These are phyloP conservation scores for Hyppa rectilinea DNA, from an alignment of 2,888 invertebrate genomes.

Conservation along the genomic window DNA sequence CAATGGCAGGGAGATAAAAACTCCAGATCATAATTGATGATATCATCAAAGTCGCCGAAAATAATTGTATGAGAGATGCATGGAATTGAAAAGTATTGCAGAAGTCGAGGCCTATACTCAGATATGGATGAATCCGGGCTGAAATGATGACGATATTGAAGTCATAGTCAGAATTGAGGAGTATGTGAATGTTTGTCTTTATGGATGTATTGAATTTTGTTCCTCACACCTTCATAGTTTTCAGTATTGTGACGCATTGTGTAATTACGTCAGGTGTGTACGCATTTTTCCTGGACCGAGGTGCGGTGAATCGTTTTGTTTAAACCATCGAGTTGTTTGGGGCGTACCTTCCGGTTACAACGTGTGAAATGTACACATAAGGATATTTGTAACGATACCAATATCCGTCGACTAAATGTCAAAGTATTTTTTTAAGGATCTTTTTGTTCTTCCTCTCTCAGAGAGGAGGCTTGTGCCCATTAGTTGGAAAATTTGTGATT, in stretches of 20 bases:
- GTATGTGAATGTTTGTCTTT: slow-evolving; percentile 7
- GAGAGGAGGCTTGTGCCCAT: too few relatives aligned
- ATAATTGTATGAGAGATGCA: neutral
- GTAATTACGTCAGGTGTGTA: slow-evolving; percentile 13
- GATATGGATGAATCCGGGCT: neutral
- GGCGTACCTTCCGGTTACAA: slow-evolving; percentile 43
- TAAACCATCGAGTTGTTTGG: slow-evolving; percentile 39
- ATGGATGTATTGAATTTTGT: too few relatives aligned
- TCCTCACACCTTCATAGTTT: slow-evolving; percentile 20
- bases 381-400: slow-evolving; percentile 24
- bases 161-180: neutral
- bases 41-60: neutral
- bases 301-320: slow-evolving; percentile 67
- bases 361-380: slow-evolving; percentile 52
- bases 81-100: neutral
- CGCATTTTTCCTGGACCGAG: slow-evolving; percentile 55
- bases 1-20: neutral
- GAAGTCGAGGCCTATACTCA: neutral
- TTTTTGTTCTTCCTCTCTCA: neutral
- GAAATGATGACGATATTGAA: neutral
- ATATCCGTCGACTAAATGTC: slow-evolving; percentile 37
- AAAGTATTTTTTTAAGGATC: slow-evolving; percentile 9
- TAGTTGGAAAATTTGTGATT: neutral
- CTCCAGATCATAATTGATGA: neutral
- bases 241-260: slow-evolving; percentile 43